Conservation (phyloP, 2,113 vertebrate genomes). For the Dryoscopus gambensis region DNA sequence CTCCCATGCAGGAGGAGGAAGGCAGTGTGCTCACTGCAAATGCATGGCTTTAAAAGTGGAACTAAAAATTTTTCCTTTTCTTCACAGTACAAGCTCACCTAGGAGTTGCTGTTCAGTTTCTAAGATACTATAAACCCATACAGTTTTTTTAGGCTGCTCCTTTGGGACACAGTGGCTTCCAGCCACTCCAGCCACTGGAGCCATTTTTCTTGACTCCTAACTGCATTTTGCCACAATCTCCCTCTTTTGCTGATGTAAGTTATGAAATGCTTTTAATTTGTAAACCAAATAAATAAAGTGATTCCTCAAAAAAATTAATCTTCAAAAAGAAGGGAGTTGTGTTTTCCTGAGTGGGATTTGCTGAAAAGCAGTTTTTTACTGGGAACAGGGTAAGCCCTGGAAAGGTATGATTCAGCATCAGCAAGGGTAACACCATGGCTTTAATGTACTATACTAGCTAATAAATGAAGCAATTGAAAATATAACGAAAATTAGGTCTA, state of each 20-base stretch:
- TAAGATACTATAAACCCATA: neutral
- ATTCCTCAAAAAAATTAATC: neutral
- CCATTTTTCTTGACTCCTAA: neutral
- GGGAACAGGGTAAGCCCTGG: neutral
- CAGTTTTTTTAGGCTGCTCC: neutral
- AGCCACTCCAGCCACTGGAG: neutral
- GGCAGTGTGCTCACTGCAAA: neutral
- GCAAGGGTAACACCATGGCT: neutral
- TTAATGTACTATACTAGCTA: neutral
- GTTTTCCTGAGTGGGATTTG: neutral
- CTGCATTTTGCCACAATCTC: neutral
- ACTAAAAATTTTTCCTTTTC: neutral
- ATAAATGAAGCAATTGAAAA: neutral
- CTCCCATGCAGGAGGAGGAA: neutral
- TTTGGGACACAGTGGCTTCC: neutral
- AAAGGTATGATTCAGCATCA: neutral
- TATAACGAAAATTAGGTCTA: neutral
- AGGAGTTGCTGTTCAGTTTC: neutral
- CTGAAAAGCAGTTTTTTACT: neutral
- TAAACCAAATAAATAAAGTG: neutral
- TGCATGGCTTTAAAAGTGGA: neutral
- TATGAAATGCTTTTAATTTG: neutral
- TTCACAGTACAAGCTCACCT: neutral
- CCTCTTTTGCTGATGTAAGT: neutral
- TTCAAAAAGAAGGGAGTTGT: neutral